These are phyloP conservation scores for Tragopan temminckii DNA, from an alignment of 2,797 vertebrate species.

Conservation along the genomic window DNA sequence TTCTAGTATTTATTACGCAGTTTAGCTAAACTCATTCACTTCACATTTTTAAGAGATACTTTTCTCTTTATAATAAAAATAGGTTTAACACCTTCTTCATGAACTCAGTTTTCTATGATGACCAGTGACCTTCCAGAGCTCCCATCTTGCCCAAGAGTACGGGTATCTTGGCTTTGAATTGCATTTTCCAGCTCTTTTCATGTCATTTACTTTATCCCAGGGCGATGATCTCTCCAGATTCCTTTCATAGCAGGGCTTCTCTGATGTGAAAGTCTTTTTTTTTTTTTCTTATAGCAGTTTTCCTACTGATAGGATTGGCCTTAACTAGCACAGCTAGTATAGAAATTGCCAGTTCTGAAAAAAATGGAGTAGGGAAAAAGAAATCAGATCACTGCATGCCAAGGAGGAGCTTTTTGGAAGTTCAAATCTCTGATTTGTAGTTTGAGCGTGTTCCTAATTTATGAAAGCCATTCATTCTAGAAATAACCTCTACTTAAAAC, in stretches of 20 bases:
- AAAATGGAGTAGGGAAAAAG: neutral
- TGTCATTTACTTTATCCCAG: neutral
- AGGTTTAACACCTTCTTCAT: neutral
- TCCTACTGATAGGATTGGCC: neutral
- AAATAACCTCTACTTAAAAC: neutral
- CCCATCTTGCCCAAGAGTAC: neutral
- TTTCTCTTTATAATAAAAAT: neutral
- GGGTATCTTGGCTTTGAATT: neutral
- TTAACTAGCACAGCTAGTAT: neutral
- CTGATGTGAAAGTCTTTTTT: neutral
- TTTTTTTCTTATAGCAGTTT: neutral
- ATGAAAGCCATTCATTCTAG: neutral
- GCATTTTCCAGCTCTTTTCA: neutral
- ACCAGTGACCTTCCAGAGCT: neutral
- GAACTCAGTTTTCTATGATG: neutral
- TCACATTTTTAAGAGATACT: neutral
- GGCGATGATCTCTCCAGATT: neutral
- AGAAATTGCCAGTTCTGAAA: neutral
- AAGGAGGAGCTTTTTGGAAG: neutral
- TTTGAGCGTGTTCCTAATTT: neutral
- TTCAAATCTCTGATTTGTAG: neutral
- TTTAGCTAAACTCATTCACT: neutral
- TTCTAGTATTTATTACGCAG: neutral
- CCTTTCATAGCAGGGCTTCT: neutral
- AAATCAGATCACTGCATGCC: neutral